A percentile compares a stretch with the other conserved stretches of the same genome.
phyloP scores from a whole-genome alignment of 2,113 vertebrate species.

The Toxotes jaculatrix region DNA sequence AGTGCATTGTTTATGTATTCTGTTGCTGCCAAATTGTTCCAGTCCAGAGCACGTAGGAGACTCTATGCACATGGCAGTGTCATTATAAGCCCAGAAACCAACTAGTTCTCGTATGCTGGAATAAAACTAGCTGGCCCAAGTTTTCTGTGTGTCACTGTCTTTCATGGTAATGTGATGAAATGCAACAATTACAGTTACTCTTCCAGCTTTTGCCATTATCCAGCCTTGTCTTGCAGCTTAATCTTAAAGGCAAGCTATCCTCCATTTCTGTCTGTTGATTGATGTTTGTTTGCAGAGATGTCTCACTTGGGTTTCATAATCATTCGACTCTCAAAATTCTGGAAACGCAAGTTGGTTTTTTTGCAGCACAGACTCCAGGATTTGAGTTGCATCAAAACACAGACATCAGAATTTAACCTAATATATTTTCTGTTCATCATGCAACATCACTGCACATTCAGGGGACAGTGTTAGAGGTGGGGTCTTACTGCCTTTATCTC shows the following conservation, averaged over 20 bases:
- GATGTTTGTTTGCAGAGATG: neutral
- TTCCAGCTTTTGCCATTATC: neutral
- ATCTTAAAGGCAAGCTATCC: neutral
- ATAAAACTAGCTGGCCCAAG: neutral
- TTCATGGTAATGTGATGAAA: neutral
- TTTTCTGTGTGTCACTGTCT: neutral
- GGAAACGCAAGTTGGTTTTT: neutral
- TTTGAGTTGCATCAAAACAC: constrained; percentile 12
- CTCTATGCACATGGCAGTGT: neutral
- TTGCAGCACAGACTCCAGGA: neutral
- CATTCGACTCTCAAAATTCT: neutral
- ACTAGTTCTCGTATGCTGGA: neutral
- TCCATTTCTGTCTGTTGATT: too few species aligned
- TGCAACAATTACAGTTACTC: neutral
- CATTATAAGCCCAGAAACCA: neutral
- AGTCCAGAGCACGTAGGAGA: neutral
- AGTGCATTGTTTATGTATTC: neutral
- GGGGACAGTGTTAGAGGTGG: neutral
- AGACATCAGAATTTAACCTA: neutral
- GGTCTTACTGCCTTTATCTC: constrained; percentile 17
- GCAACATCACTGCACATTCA: neutral
- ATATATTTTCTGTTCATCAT: neutral
- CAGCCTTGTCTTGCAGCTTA: neutral
- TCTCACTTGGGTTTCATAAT: neutral
- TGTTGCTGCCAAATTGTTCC: neutral